Conservation (phyloP, 2,888 invertebrate species). For the Noctua janthina region DNA sequence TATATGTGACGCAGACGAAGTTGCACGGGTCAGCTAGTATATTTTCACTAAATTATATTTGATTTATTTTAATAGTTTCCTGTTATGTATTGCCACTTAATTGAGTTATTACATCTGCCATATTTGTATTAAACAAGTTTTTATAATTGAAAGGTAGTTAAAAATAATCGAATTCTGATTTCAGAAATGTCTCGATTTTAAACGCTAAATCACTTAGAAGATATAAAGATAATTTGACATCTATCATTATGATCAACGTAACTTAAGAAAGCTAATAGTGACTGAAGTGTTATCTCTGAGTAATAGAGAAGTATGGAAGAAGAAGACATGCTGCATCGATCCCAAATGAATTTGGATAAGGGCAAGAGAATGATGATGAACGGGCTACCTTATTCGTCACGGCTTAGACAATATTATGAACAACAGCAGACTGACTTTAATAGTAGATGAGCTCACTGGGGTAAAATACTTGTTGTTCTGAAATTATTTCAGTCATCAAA, state of each 20-base stretch:
- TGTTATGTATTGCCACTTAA: constrained; percentile 4
- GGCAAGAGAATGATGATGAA: not conserved
- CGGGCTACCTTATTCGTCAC: not conserved
- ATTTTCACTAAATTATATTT: not conserved
- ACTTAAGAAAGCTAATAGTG: not conserved
- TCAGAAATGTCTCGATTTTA: constrained; percentile 41
- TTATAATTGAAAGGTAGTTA: constrained; percentile 46
- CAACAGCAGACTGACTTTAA: not conserved
- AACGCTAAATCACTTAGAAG: constrained; percentile 17
- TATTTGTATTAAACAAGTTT: constrained; percentile 35
- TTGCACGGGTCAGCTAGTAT: too few relatives aligned
- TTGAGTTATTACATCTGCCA: constrained; percentile 25
- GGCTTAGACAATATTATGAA: not conserved
- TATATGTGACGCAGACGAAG: too few relatives aligned
- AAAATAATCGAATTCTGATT: constrained; percentile 44
- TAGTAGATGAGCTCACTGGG: too few relatives aligned
- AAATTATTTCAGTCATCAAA: too few relatives aligned
- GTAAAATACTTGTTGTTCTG: too few relatives aligned
- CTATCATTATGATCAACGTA: constrained; percentile 10
- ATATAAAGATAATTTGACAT: constrained; percentile 21
- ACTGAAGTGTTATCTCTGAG: not conserved
- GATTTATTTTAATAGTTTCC: constrained; percentile 7
- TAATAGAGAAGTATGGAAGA: too few relatives aligned
- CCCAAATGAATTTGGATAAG: too few relatives aligned
- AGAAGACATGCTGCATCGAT: too few relatives aligned